Evolutionary conservation across 2,797 vertebrate species (phyloP), one percentile per base, ranked within the genome.

Genomic region (Coranthus polyacanthus): DNA sequence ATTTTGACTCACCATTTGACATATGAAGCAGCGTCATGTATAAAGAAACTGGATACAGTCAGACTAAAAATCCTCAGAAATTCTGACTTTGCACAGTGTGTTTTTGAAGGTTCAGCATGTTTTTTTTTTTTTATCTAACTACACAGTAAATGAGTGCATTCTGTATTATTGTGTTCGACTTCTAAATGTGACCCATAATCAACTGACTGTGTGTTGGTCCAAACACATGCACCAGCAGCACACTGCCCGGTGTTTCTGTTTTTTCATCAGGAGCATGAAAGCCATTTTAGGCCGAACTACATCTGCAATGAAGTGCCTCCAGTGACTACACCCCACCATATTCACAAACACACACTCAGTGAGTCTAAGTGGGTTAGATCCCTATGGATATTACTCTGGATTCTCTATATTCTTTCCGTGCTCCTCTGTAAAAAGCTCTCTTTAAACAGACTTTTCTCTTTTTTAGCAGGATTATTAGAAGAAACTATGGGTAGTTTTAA

Each of bases 281-380:
- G 42, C 16, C 32, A 59, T 68, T 79, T 77, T 42, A 61, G 29
- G 29, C 11, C 36, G 49, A 12, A 65, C 61, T 73, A 56, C 46
- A 74, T 71, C 16, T 49, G 38, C 16, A n/a, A 12, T 64, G 63
- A 60, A 32, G 47, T 73, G 57, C 57, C 64, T 72, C 44, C 22
- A 9, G n/a, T 41, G 46, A 47, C 29, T 22, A 38, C 2, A 24
- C 59, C 46, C 22, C 43, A n/a, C 15, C 15, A 34, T n/a, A 29
- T 8, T 16, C 29, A 47, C 17, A 49, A 45, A 32, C 50, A 58
- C 29, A 26, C 15, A 60, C 32, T 20, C 29, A 38, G 18, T 18
- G 60, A 54, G 51, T 72, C 22, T 68, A 83, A 82, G 80, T 81
- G 56, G 75, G 72, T 78, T 79, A 60, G 46, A 72, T 80, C 69